Percentiles rank a stretch among this genome's conserved stretches.
These are phyloP conservation scores for Deladenus siricidicola DNA, from an alignment of 2,888 invertebrate genomes.

Conservation along the genomic window DNA sequence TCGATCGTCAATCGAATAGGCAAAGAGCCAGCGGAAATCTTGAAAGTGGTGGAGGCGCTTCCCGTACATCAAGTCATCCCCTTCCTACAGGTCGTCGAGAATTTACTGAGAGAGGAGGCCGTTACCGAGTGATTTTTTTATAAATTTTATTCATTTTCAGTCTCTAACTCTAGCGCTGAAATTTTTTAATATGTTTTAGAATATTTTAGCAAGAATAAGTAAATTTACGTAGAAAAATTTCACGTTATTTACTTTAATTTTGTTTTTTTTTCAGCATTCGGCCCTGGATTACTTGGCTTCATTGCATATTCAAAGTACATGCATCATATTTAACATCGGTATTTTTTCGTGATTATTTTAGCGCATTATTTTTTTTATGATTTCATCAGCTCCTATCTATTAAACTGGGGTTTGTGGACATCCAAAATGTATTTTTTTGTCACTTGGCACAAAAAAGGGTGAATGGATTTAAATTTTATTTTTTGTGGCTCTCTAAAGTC, in stretches of 20 bases:
- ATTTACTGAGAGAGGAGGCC: not conserved
- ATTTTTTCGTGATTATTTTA: not conserved
- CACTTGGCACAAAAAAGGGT: no score
- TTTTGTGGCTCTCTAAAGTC: no score
- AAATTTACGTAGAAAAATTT: no score
- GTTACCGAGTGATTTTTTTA: not conserved
- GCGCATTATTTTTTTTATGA: not conserved
- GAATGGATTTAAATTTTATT: no score
- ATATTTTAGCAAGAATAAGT: no score
- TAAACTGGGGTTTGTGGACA: no score
- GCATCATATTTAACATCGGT: conserved; percentile 7
- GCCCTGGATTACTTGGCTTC: conserved; percentile 8
- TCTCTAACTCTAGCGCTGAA: no score
- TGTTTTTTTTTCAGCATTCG: not conserved
- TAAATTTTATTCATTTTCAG: no score
- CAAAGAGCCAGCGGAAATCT: conserved; percentile 34
- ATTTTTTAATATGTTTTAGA: no score
- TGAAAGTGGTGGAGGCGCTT: conserved; percentile 33
- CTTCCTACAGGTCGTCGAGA: conserved; percentile 6
- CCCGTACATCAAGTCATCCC: conserved; percentile 42
- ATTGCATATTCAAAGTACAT: conserved; percentile 2
- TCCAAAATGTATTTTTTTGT: no score
- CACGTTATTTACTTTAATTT: no score
- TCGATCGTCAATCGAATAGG: conserved; percentile 8
- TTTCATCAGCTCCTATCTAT: no score